phyloP scores from a whole-genome alignment of 2,797 vertebrate species.

The Danio aesculapii region DNA sequence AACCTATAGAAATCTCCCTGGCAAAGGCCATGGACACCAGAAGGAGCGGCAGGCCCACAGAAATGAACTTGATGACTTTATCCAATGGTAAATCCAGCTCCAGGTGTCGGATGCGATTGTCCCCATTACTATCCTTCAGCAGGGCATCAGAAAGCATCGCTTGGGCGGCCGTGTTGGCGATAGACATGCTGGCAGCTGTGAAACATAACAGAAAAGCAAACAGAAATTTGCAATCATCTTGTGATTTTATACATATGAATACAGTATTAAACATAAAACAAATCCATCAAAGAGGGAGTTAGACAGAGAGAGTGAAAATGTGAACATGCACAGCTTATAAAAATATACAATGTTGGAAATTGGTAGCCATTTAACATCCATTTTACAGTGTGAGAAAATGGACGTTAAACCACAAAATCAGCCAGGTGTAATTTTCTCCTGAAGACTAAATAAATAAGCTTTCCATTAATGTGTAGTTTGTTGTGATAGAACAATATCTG shows the following conservation, averaged over 20 bases:
- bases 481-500: no score
- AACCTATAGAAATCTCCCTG: slow-evolving; percentile 91
- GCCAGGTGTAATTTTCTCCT: no score
- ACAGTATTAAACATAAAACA: neutral
- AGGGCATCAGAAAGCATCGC: slow-evolving; percentile 95
- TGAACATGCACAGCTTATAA: no score
- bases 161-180: slow-evolving; percentile 88
- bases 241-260: neutral
- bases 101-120: slow-evolving; percentile 79
- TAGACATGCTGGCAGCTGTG: slow-evolving; percentile 84
- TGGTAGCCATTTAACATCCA: no score
- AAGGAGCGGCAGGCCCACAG: slow-evolving; percentile 90
- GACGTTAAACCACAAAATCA: no score
- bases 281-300: neutral
- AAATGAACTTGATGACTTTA: slow-evolving; percentile 89
- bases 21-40: slow-evolving; percentile 93
- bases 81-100: slow-evolving; percentile 93
- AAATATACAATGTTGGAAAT: no score
- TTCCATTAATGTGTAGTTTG: no score
- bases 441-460: no score
- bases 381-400: no score
- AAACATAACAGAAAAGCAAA: slow-evolving; percentile 38
- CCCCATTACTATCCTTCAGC: slow-evolving; percentile 78
- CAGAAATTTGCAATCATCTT: neutral
- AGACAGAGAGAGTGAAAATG: neutral